These are phyloP conservation scores for Chirona hameri DNA, from an alignment of 2,888 invertebrate genomes.

Conservation along the genomic window DNA sequence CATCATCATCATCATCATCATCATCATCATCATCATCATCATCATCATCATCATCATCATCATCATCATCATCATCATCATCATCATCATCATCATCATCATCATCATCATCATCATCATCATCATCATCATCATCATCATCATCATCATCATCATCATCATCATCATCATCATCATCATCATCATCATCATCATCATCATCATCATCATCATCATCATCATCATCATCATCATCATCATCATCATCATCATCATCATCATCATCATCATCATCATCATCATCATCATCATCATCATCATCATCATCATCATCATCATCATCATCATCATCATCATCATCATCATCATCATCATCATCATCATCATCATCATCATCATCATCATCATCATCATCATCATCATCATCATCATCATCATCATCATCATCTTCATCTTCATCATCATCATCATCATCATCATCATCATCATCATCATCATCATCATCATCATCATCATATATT, in stretches of 20 bases:
- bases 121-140: constrained; percentile 22
- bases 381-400: constrained; percentile 22
- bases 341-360: constrained; percentile 22
- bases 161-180: constrained; percentile 22
- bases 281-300: constrained; percentile 22
- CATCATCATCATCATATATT: no score
- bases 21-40: no score
- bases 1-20: no score
- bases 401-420: constrained; percentile 22
- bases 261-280: constrained; percentile 22
- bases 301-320: constrained; percentile 22
- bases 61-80: no score
- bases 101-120: constrained; percentile 22
- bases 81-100: constrained; percentile 22
- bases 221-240: constrained; percentile 22
- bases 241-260: constrained; percentile 5
- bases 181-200: no score
- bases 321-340: constrained; percentile 22
- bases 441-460: constrained; percentile 22
- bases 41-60: no score
- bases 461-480: constrained; percentile 22
- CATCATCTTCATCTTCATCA: constrained; percentile 4
- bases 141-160: constrained; percentile 22
- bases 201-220: constrained; percentile 22
- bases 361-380: constrained; percentile 22